Evolutionary conservation across 2,888 invertebrate genomes (phyloP).

Genomic region (Halocaridina rubra): DNA sequence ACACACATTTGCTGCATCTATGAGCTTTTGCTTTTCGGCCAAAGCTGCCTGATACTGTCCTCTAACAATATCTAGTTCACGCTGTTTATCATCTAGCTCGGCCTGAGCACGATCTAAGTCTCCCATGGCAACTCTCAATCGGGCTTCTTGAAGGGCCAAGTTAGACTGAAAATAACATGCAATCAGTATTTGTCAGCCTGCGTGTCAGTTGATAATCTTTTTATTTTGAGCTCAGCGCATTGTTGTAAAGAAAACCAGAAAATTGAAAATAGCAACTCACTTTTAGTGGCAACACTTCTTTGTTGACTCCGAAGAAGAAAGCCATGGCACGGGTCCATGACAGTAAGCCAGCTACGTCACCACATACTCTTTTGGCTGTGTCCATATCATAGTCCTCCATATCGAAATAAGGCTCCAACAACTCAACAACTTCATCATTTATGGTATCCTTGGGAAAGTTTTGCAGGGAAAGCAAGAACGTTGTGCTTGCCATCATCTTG

Average conservation of each 20-base stretch:
- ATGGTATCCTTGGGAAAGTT: slow-evolving; percentile 97
- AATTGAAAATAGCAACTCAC: too few species aligned
- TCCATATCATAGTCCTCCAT: slow-evolving; percentile 92
- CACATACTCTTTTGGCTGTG: slow-evolving; percentile 93
- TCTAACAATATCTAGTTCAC: slow-evolving; percentile 88
- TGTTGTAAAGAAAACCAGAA: too few species aligned
- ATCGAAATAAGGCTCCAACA: slow-evolving; percentile 87
- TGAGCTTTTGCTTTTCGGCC: slow-evolving; percentile 88
- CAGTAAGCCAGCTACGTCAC: slow-evolving; percentile 93
- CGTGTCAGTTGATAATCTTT: too few species aligned
- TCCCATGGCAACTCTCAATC: slow-evolving; percentile 89
- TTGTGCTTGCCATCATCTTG: slow-evolving; percentile 94
- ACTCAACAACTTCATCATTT: slow-evolving; percentile 96
- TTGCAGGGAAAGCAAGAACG: slow-evolving; percentile 89
- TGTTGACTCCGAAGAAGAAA: slow-evolving; percentile 95
- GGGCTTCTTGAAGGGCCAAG: slow-evolving; percentile 88
- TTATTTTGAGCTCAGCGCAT: too few species aligned
- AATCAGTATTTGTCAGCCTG: too few species aligned
- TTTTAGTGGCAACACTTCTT: slow-evolving; percentile 93
- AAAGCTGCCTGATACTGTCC: slow-evolving; percentile 94
- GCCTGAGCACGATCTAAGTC: slow-evolving; percentile 89
- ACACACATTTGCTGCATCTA: slow-evolving; percentile 93
- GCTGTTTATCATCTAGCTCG: slow-evolving; percentile 90
- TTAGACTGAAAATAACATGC: too few species aligned
- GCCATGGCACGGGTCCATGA: slow-evolving; percentile 98